These are phyloP conservation scores for Penaeus chinensis DNA, from an alignment of 1,140 invertebrate species.

Conservation along the genomic window DNA sequence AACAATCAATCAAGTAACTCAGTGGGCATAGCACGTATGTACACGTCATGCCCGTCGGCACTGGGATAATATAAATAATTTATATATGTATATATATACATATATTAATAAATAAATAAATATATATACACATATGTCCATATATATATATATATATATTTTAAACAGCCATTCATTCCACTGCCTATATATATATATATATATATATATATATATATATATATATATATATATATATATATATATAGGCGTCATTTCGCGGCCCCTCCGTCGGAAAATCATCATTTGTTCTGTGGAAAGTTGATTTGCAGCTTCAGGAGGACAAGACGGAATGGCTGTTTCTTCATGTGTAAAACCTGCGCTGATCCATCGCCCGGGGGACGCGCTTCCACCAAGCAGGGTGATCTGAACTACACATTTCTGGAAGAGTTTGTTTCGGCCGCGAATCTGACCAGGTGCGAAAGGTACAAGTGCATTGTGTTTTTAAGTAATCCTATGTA, in stretches of 20 bases:
- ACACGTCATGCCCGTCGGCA: no score
- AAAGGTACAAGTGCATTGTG: background rate
- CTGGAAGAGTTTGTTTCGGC: no score
- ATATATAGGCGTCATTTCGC: background rate
- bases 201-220: slow-evolving; percentile 19
- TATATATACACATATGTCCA: background rate
- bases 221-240: slow-evolving; percentile 19
- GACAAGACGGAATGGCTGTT: no score
- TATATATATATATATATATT: background rate
- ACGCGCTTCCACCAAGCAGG: background rate
- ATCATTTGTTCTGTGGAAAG: background rate
- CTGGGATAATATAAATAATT: background rate
- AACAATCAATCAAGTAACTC: no score
- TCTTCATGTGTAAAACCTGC: no score
- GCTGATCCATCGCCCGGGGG: no score
- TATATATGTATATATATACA: no score
- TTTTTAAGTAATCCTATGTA: background rate
- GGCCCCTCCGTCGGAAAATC: background rate
- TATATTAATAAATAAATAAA: background rate
- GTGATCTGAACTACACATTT: background rate
- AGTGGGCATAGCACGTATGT: no score
- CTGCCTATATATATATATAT: slow-evolving; percentile 13
- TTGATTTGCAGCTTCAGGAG: background rate
- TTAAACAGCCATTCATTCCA: no score
- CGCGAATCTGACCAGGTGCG: no score